Conservation (phyloP, 2,888 invertebrate species). For the Pseudococcus viburni region DNA sequence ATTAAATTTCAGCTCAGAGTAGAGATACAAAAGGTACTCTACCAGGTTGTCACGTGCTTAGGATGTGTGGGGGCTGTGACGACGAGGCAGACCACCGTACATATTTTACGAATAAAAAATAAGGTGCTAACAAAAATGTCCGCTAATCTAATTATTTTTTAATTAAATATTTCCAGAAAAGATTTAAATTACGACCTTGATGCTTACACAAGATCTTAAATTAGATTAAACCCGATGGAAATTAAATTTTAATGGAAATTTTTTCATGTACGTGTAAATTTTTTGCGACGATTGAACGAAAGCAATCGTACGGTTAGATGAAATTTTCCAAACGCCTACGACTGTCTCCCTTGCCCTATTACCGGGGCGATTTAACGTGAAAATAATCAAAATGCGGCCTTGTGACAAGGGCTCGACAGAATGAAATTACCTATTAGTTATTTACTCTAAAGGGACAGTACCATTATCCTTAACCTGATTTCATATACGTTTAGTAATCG, state of each 20-base stretch:
- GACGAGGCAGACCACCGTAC: background rate
- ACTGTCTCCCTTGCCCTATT: background rate
- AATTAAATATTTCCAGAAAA: conserved; percentile 20
- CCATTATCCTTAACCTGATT: conserved; percentile 50
- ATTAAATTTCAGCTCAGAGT: background rate
- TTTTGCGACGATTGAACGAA: background rate
- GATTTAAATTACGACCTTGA: conserved; percentile 6
- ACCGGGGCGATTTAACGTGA: background rate
- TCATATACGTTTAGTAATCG: conserved; percentile 12
- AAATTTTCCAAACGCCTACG: conserved; percentile 19
- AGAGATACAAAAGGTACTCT: too few species aligned
- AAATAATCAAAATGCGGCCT: conserved; percentile 25
- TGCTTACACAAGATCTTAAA: conserved; percentile 2
- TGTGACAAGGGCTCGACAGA: conserved; percentile 17
- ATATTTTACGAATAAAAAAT: background rate
- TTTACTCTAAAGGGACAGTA: conserved; percentile 29
- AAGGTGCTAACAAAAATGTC: background rate
- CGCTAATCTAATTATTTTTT: conserved; percentile 28
- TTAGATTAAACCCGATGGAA: background rate
- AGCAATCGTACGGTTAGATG: background rate
- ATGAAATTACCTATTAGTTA: conserved; percentile 26
- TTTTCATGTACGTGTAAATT: conserved; percentile 6
- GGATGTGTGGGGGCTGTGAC: background rate
- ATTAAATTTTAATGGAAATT: conserved; percentile 8
- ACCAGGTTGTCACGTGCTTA: background rate